Evolutionary conservation across 2,888 invertebrate genomes (phyloP), one percentile per base, ranked within the genome.

Genomic region (Hypercompe scribonia): DNA sequence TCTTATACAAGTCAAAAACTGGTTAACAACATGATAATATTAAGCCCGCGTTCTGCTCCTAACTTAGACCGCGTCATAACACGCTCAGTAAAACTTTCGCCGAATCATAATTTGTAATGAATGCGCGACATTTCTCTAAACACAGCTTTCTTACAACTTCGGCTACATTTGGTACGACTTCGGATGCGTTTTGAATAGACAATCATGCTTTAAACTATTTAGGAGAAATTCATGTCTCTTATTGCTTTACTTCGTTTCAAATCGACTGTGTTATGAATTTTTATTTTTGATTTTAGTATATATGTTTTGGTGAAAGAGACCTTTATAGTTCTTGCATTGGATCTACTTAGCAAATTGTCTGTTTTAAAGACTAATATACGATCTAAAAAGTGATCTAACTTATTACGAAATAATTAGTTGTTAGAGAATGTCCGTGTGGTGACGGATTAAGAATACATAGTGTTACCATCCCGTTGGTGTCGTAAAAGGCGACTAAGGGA

Each of bases 101-200:
- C 78, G 83, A 87, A 87, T 89, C 84, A 87, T 88, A 89, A 90
- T 87, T 89, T 81, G 83, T 83, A 84, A 84, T 87, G 85, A 86
- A 85, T 81, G 84, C 79, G 75, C 81, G 81, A 84, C 82, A 88
- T 84, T 86, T 85, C 79, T 79, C 81, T 82, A 83, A 83, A 86
- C 79, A 83, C 75, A 68, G 73, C 82, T 79, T 74, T 79, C 72
- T 67, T 65, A 33, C 63, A 7, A 68, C 70, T 65, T 72, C 34
- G 64, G 42, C 67, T 71, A 71, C 72, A 77, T 75, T 76, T 76
- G 68, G 65, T 63, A 58, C 58, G 65, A n/a, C 66, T 68, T 69
- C 67, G 64, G 75, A 84, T 83, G 81, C 78, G 80, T 73, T 77
- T 72, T 50, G 80, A 81, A 83, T 81, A 70, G 72, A 77, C 76